Conservation (phyloP, 2,888 invertebrate genomes). For the Neoitamus cyanurus region DNA sequence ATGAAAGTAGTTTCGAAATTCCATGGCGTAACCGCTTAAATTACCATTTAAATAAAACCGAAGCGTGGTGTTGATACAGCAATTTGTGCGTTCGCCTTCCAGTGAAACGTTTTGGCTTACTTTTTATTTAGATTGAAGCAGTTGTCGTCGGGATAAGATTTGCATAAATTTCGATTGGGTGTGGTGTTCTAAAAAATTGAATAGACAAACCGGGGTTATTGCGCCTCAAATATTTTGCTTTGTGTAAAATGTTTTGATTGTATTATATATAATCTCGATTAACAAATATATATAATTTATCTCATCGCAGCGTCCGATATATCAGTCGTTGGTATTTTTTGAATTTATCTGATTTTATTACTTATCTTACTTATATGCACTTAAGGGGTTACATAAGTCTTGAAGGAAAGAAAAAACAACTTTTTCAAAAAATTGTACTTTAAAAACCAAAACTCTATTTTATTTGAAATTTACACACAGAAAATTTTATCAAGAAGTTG, state of each 20-base stretch:
- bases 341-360: no score
- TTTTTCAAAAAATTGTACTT: no score
- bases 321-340: no score
- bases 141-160: background rate
- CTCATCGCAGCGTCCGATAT: no score
- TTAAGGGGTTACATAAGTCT: no score
- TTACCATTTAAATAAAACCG: background rate
- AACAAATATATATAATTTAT: no score
- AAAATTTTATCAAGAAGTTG: no score
- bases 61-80: background rate
- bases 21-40: background rate
- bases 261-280: background rate
- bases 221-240: background rate
- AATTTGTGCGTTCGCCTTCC: background rate
- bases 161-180: background rate
- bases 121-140: background rate
- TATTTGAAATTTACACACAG: no score
- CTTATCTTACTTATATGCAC: no score
- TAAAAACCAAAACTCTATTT: no score
- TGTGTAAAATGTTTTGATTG: background rate
- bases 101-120: background rate
- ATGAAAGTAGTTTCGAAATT: background rate
- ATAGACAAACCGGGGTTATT: background rate
- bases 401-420: no score
- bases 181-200: background rate